Evolutionary conservation across 2,797 vertebrate genomes (phyloP), one percentile per base, ranked within the genome.

Genomic region (Periophthalmus magnuspinnatus): DNA sequence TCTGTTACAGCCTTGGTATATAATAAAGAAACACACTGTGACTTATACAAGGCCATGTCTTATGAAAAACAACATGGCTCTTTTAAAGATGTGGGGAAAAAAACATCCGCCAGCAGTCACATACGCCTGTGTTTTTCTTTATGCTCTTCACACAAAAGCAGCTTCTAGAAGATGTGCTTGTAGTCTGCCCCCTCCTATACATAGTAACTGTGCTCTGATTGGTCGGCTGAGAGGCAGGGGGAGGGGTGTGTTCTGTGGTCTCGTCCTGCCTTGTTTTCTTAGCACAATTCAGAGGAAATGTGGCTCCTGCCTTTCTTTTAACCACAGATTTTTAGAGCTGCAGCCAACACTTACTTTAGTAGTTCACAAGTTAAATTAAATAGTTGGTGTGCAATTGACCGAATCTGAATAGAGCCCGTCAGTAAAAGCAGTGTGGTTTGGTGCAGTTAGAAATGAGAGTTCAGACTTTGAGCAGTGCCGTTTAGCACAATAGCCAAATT

Each of bases 141-240:
- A 83, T 88, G 77, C 82, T 80, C 81, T 52, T 81, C 62, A 78
- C 80, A 89, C 87, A 91, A 90, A 86, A 83, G 78, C 79, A 75
- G 64, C 83, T 91, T 91, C 90, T 87, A 68, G 87, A 87, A 84
- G 76, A 64, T 61, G 71, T 73, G 57, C 50, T 65, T 1, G 28
- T 17, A 8, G 14, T 32, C 22, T 65, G 28, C 71, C 69, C 70
- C 68, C 77, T 56, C 82, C 77, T 70, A 76, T 71, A 83, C 93
- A 83, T 92, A 92, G 94, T 91, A 95, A 95, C 93, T 93, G 90
- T 13, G 62, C 75, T 79, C 64, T 85, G 89, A 94, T 94, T 94
- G 93, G 94, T 68, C 79, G 38, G 54, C 64, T 34, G 7, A 6
- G 83, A 74, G 76, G 89, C 83, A 81, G 88, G 73, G 73, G 83